Base-by-base conservation (phyloP, 2,797 vertebrate genomes). In the Oryzias dopingdopingensis region DNA sequence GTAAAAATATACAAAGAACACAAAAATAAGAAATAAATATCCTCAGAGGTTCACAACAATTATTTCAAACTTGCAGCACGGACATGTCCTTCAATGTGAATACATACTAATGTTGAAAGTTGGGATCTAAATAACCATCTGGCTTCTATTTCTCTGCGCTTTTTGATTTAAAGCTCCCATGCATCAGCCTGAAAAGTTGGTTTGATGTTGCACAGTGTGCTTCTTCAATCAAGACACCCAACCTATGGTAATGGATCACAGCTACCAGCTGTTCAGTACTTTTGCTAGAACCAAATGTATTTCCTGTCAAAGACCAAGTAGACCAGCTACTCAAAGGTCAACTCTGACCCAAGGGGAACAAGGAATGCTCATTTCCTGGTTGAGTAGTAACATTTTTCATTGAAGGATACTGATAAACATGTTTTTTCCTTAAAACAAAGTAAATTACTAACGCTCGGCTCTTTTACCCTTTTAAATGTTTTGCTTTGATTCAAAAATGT, bases 221-320 rank as follows among this genome's bases (percentile, higher is more conserved):
- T 49, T 71, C 76, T 86, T 78, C 81, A 85, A 87, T 86, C 88
- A 86, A 73, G 74, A 76, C 72, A 76, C 77, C 83, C 73, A 76
- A 87, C 84, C 83, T 70, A 47, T 83, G 44, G 85, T 89, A 86
- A 84, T 89, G 85, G 77, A 87, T 88, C 63, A 59, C 72, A 71
- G 75, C 74, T 81, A 86, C 80, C 84, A 87, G 84, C 84, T 90
- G 89, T 88, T 90, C 80, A 81, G 72, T 67, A 79, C 85, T 83
- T 87, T 79, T 80, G 74, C 74, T 86, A 77, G 72, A 84, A 81
- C 77, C 55, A 32, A 42, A 75, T 78, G 77, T 72, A 72, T 84
- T 89, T 86, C 77, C 79, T 84, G 78, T 65, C 63, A 61, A 54
- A 78, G 68, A 63, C 41, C 10, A 66, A 57, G 41, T 54, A 72